Evolutionary conservation across 2,888 invertebrate genomes (phyloP).

Genomic region (Dolichomitus sp.): DNA sequence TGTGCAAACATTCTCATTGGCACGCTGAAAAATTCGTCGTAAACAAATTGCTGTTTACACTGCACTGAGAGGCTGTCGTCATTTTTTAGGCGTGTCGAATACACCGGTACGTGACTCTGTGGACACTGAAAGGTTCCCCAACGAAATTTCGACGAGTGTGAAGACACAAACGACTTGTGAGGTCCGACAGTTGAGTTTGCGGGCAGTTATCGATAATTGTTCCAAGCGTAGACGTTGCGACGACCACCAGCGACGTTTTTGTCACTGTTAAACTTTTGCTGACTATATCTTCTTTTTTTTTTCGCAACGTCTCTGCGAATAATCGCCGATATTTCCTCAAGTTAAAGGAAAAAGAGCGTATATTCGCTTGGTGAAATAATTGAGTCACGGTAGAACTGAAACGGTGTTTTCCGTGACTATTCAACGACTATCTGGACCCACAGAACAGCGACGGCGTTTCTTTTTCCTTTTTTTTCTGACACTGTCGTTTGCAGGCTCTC

Average conservation of each 20-base stretch:
- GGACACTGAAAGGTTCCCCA: neutral
- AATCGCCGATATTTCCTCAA: neutral
- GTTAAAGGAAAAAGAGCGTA: neutral
- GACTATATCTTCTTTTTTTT: neutral
- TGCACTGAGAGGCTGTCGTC: conserved; percentile 18
- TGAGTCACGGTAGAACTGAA: neutral
- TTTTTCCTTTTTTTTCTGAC: too few species aligned
- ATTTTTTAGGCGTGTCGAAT: conserved; percentile 11
- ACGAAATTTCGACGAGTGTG: conserved; percentile 37
- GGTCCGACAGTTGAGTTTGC: neutral
- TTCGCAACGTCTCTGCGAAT: neutral
- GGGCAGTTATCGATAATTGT: neutral
- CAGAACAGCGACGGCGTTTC: neutral
- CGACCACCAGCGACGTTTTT: neutral
- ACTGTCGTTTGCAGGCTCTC: too few species aligned
- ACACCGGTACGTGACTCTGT: conserved; percentile 39
- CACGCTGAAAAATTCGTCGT: conserved; percentile 14
- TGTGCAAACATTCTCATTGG: conserved; percentile 12
- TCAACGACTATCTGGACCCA: neutral
- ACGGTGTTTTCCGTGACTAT: neutral
- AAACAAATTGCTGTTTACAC: conserved; percentile 13
- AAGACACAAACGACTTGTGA: conserved; percentile 13
- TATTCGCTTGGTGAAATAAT: neutral
- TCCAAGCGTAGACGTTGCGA: neutral
- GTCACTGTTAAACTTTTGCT: neutral